Evolutionary conservation across 2,113 vertebrate species (phyloP), one percentile per base, ranked within the genome.

Genomic region (Proterorhinus semilunaris): DNA sequence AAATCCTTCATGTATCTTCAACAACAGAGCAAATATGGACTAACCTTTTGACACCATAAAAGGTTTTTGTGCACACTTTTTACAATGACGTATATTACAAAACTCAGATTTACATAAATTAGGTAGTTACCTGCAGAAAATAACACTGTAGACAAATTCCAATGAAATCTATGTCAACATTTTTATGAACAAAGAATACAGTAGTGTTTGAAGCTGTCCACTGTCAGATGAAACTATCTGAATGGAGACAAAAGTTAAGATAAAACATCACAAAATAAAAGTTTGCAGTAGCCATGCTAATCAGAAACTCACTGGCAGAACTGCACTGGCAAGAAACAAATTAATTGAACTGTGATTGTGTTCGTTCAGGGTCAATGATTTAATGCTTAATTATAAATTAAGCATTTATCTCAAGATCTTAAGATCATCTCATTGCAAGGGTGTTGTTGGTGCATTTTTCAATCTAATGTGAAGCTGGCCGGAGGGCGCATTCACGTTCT

Each of bases 1-100:
- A 87, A 75, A 72, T 89, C 80, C 85, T 86, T 88, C 83, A 79
- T 78, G 77, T 78, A 78, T 75, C 64, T 71, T 80, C 61, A 69
- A 47, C 65, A 64, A 71, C 62, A 73, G 53, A 73, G 61, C 76
- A 62, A 80, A 59, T 78, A 74, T 49, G 59, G 81, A 86, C 53
- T 55, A 76, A 86, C 73, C 8, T 1, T 63, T 62, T 49, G 70
- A 69, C 73, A 81, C 76, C 72, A 77, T 79, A 71, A 72, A 21
- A 70, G 81, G 68, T 66, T 69, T 82, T 82, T 87, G 85, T 88
- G 85, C 86, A 89, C 76, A 80, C 73, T 80, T 78, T 63, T 83
- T 80, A 74, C 65, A 78, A 76, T 77, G 71, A 77, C 54, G 11
- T 69, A 73, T 75, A 13, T 78, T 84, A 89, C 84, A 88, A 83